These are phyloP conservation scores for Aradophagus sp. DNA, from an alignment of 1,140 invertebrate genomes.

Conservation along the genomic window DNA sequence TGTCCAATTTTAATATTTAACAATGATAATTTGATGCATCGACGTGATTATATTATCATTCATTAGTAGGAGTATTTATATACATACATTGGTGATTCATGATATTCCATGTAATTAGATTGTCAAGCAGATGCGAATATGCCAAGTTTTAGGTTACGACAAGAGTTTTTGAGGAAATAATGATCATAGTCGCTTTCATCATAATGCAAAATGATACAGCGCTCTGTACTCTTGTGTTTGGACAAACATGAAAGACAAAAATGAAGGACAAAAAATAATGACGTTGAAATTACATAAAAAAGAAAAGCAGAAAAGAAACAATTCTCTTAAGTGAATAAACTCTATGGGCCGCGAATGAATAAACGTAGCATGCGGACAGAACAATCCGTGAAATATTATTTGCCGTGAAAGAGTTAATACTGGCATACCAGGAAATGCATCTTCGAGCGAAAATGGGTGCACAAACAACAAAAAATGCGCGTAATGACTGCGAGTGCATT, in stretches of 20 bases:
- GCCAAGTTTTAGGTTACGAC: not conserved
- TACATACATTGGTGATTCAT: conserved; percentile 11
- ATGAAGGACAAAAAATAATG: too few relatives aligned
- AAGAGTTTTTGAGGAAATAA: too few relatives aligned
- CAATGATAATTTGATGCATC: conserved; percentile 14
- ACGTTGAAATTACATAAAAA: too few relatives aligned
- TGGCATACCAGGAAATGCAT: conserved; percentile 24
- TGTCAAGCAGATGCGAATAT: too few relatives aligned
- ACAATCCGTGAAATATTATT: conserved; percentile 30
- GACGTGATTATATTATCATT: conserved; percentile 17
- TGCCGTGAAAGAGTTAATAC: conserved; percentile 33
- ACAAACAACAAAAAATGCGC: conserved; percentile 33
- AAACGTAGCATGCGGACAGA: conserved; percentile 24
- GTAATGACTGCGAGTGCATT: conserved; percentile 30
- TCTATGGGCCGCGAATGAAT: too few relatives aligned
- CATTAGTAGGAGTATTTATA: conserved; percentile 1
- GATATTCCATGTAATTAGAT: conserved; percentile 10
- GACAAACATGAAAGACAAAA: too few relatives aligned
- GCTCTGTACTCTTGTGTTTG: too few relatives aligned
- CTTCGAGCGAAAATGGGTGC: conserved; percentile 21
- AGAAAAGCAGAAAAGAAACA: too few relatives aligned
- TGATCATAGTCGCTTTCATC: too few relatives aligned
- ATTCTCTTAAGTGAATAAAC: too few relatives aligned
- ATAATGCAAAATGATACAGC: too few relatives aligned
- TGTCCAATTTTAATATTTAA: too few relatives aligned